Evolutionary conservation across 64 coral and sea anemone genomes (phyloP).

Genomic region (Astreopora myriophthalma): DNA sequence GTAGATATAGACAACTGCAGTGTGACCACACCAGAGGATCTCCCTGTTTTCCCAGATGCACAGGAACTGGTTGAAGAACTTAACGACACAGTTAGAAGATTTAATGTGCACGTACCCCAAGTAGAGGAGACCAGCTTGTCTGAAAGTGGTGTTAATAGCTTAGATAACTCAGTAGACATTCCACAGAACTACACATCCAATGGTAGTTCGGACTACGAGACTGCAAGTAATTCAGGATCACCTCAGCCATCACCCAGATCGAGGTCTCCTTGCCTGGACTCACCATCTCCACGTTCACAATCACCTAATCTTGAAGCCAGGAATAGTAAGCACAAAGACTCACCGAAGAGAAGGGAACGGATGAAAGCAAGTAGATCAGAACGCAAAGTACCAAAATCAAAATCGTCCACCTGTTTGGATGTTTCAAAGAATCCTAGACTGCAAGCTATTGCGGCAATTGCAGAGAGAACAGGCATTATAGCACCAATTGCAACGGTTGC

Average conservation of each 20-base stretch:
- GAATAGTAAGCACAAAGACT: constrained; percentile 9
- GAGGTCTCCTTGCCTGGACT: constrained; percentile 23
- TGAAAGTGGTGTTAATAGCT: constrained; percentile 55
- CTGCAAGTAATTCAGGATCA: constrained; percentile 59
- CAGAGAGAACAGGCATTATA: constrained; percentile 93
- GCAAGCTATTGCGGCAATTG: constrained; percentile 93
- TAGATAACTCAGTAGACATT: constrained; percentile 59
- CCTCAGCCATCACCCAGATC: constrained; percentile 26
- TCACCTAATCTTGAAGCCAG: constrained; percentile 60
- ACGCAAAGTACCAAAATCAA: constrained; percentile 82
- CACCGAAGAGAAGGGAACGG: constrained; percentile 8
- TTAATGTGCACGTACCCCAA: constrained; percentile 59
- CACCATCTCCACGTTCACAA: constrained; percentile 40
- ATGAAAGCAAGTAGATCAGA: constrained; percentile 48
- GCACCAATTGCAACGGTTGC: constrained; percentile 93
- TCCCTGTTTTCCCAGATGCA: constrained; percentile 90
- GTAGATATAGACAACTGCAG: constrained; percentile 85
- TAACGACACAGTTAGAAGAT: constrained; percentile 71
- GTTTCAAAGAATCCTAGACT: constrained; percentile 91
- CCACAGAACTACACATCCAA: constrained; percentile 11
- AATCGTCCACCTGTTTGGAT: constrained; percentile 90
- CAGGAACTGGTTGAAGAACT: constrained; percentile 89
- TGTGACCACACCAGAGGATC: constrained; percentile 87
- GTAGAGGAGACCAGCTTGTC: constrained; percentile 4
- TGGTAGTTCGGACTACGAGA: constrained; percentile 26